Evolutionary conservation across 1,140 invertebrate species (phyloP), one percentile per base, ranked within the genome.

Genomic region (Diorhabda carinulata): DNA sequence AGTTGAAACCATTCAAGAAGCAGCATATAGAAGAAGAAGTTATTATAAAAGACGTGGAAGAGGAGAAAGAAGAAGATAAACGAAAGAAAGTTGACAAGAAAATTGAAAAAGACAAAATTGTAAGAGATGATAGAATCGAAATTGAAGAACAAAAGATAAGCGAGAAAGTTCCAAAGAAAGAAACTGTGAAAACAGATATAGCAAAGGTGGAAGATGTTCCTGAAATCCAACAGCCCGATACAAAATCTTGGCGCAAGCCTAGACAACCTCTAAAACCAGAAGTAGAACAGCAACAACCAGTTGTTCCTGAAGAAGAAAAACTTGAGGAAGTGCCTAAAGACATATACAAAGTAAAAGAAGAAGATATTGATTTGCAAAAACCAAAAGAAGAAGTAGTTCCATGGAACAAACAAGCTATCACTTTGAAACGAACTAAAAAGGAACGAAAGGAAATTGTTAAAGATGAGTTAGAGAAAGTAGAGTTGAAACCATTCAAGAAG

Each of bases 371-470:
- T 44, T 57, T 83, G 4, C 83, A 81, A 70, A 79, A 76, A 25
- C 66, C 52, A 43, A 70, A 66, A 61, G 57, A 68, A 62, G 67
- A 76, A 73, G 76, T 41, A 1, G 77, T 81, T 66, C 81, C 81
- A n/a, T 83, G 80, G 82, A 82, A 77, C n/a, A 77, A 82, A 68
- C 78, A 83, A 75, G 78, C 76, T 71, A 75, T 82, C 43, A 76
- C 73, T 43, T 52, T 84, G 2, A 83, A 82, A 66, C 78, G 76
- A 68, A 71, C 79, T 2, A 77, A 73, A 72, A 74, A 76, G 42
- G 69, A 79, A 61, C 76, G 62, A 58, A 82, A 81, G 69, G 74
- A 78, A 69, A 67, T 78, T 44, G 72, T 72, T 0, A 83, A 81
- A 73, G 81, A 84, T 70, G 74, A 69, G 0, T 0, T 83, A 4